Base-by-base conservation (phyloP, 2,888 invertebrate species). In the Mylabris sibirica region DNA sequence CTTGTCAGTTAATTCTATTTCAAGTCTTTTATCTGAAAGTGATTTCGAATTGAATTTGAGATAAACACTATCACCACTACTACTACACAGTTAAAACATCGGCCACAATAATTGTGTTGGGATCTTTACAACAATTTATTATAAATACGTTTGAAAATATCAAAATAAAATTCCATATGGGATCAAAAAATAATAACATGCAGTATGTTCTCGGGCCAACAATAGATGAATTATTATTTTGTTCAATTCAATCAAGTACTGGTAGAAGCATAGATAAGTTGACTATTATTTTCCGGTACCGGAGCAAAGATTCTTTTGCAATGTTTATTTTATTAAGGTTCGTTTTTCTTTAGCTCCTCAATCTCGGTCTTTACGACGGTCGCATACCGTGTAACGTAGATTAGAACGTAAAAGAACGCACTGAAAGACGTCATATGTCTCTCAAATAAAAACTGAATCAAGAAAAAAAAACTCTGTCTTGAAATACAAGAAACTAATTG, bases 291-390 rank as follows among this genome's bases (percentile, higher is more conserved):
- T 70, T 65, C 67, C 64, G 38, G 26, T 57, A 68, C 65, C 57
- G 65, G 68, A 65, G 67, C 60, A 63, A 66, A 65, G 63, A 26
- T 59, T 35, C 44, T 59, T 57, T 60, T 66, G 69, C 72, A 69
- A 69, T 72, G 72, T 72, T 72, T 72, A 72, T 72, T 72, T 72
- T 72, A 72, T 72, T 69, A 67, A 67, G 69, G 67, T 69, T 72
- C 60, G 30, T 65, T 68, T 66, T 41, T 35, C n/a, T 22, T 34
- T 24, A 1, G 3, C 64, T 63, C 60, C 67, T 60, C 67, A 72
- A 72, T 72, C 72, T 69, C 72, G 67, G 69, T 64, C 69, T 72
- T 72, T 69, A 72, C 64, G 67, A 69, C 69, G 72, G 69, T 72
- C 69, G 68, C 71, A 71, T 68, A 72, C 67, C 60, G 65, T 69